Evolutionary conservation across 2,797 vertebrate genomes (phyloP), one percentile per base, ranked within the genome.

Genomic region (Melanotaenia parkinsoni): DNA sequence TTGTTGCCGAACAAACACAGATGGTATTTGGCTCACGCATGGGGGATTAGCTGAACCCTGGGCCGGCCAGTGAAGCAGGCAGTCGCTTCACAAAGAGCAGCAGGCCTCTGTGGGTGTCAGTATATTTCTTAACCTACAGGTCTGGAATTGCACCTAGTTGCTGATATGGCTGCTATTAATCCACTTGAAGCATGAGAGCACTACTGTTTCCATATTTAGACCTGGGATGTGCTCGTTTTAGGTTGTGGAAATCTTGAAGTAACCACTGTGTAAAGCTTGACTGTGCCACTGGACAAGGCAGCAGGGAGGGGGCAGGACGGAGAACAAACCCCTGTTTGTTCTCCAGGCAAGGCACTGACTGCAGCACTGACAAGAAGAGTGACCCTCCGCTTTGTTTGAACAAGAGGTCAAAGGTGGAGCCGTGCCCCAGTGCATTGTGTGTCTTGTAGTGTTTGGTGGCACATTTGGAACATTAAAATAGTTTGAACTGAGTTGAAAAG

Each of bases 1-100:
- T 95, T 96, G 94, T 96, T 92, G 90, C 92, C 86, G 85, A 95
- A 95, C 91, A 95, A 93, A 95, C 93, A 94, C 94, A 94, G 94
- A 94, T 95, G 93, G 94, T 94, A 93, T 95, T 95, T 95, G 92
- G 93, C 94, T 95, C 93, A 93, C 90, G 93, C 91, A 93, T 91
- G 92, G 87, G 92, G 94, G 92, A 94, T 95, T 95, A 95, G 89
- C 93, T 92, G 89, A 94, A 84, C 91, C 89, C 92, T 87, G 86
- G 83, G 90, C 90, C 78, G 79, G 87, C 89, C 87, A 67, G 83
- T 68, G 88, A 86, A 79, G 87, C 82, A 87, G 87, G 84, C 83
- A 71, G 85, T 79, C 79, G 30, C 79, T 82, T 86, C 56, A 88
- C 86, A 89, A 86, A 88, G 90, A 86, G 85, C 86, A 75, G 37